phyloP scores from a whole-genome alignment of 2,797 vertebrate genomes.

The Hyperoplus immaculatus region DNA sequence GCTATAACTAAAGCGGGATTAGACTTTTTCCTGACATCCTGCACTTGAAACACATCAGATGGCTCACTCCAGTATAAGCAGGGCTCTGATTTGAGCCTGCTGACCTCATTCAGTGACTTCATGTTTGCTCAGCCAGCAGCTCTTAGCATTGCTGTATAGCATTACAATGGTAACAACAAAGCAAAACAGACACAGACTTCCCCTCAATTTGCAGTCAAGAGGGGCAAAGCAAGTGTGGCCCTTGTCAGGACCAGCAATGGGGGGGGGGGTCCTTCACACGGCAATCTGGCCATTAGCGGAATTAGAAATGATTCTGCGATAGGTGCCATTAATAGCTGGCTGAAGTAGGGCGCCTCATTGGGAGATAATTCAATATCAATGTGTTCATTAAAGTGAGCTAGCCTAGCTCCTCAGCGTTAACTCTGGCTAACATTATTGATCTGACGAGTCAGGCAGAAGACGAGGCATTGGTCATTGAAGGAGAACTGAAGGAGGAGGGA shows the following conservation, averaged over 20 bases:
- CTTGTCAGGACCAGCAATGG: slow-evolving; percentile 31
- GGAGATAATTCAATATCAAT: slow-evolving; percentile 81
- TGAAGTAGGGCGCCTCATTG: slow-evolving; percentile 56
- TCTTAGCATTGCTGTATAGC: slow-evolving; percentile 6
- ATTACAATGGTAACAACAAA: slow-evolving; percentile 41
- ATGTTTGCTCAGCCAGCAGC: slow-evolving; percentile 60
- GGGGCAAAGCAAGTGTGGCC: slow-evolving; percentile 15
- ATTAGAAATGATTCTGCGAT: slow-evolving; percentile 58
- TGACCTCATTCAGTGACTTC: slow-evolving; percentile 73
- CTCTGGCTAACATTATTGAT: slow-evolving; percentile 72
- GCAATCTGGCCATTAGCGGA: slow-evolving; percentile 57
- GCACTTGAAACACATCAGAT: slow-evolving; percentile 52
- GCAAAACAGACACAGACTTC: slow-evolving; percentile 21
- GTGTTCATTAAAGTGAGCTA: slow-evolving; percentile 72
- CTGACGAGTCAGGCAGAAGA: slow-evolving; percentile 49
- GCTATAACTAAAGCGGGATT: slow-evolving; percentile 48
- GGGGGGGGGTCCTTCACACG: slow-evolving; percentile 55
- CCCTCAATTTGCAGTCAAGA: slow-evolving; percentile 47
- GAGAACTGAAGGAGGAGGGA: slow-evolving; percentile 50
- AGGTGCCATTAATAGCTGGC: slow-evolving; percentile 68
- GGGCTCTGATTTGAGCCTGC: slow-evolving; percentile 37
- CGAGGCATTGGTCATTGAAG: slow-evolving; percentile 61
- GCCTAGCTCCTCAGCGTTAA: slow-evolving; percentile 53
- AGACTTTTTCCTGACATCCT: slow-evolving; percentile 38
- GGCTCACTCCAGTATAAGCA: slow-evolving; percentile 37